Conservation (phyloP, 2,113 vertebrate species). For the Gavia stellata region DNA sequence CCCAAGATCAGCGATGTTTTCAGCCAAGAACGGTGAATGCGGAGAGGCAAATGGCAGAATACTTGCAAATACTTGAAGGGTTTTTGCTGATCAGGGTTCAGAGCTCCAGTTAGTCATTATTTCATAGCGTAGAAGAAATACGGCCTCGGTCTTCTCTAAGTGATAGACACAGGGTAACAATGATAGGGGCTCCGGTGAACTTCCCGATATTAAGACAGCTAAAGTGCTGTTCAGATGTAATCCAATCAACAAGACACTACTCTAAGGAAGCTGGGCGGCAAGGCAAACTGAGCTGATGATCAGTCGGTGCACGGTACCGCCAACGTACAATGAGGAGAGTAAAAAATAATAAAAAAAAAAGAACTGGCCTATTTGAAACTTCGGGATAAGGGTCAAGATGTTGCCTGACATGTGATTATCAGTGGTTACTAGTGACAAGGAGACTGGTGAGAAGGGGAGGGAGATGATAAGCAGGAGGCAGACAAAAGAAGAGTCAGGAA, state of each 20-base stretch:
- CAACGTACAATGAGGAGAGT: not conserved
- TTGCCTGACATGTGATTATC: not conserved
- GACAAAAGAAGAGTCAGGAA: not conserved
- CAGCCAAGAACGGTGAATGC: not conserved
- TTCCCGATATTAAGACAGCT: not conserved
- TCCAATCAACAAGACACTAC: not conserved
- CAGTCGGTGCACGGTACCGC: not conserved
- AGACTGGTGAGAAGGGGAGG: not conserved
- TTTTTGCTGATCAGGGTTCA: not conserved
- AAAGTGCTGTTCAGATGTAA: not conserved
- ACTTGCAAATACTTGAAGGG: not conserved
- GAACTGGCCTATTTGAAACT: not conserved
- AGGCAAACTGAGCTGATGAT: not conserved
- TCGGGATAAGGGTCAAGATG: not conserved
- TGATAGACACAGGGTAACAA: not conserved
- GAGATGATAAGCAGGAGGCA: not conserved
- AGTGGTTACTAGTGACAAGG: not conserved
- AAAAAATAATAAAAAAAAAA: not conserved
- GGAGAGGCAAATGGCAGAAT: not conserved
- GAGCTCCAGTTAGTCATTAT: not conserved
- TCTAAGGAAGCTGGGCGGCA: not conserved
- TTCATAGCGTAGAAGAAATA: not conserved
- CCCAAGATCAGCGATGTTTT: not conserved
- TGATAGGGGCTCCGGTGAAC: not conserved
- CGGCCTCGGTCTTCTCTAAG: not conserved